phyloP scores from a whole-genome alignment of 1,140 invertebrate species.

The Brachionus paranguensis region DNA sequence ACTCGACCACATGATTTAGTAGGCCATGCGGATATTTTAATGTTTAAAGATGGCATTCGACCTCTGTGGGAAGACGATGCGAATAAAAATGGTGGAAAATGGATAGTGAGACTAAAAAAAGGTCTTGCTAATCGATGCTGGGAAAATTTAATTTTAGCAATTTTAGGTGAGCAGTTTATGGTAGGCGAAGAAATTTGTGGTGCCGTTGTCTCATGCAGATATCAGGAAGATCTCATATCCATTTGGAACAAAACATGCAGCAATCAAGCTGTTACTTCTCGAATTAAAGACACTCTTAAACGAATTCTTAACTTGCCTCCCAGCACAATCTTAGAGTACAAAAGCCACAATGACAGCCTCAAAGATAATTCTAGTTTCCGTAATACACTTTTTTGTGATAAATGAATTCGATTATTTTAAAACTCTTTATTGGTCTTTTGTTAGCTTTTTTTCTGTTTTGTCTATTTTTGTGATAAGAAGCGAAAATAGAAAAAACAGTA shows the following conservation, averaged over 20 bases:
- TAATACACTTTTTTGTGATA: slow-evolving; percentile 38
- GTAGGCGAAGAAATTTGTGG: slow-evolving; percentile 97
- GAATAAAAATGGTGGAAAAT: slow-evolving; percentile 91
- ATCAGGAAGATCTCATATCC: slow-evolving; percentile 93
- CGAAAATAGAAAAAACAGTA: neutral
- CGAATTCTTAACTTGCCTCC: slow-evolving; percentile 86
- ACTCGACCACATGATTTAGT: slow-evolving; percentile 62
- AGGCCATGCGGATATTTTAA: slow-evolving; percentile 85
- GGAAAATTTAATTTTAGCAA: slow-evolving; percentile 96
- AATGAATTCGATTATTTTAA: neutral
- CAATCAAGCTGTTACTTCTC: slow-evolving; percentile 74
- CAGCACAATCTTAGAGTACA: slow-evolving; percentile 80
- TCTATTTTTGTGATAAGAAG: neutral
- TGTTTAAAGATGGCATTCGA: slow-evolving; percentile 96
- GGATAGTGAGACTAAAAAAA: slow-evolving; percentile 88
- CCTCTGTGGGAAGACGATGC: slow-evolving; percentile 97
- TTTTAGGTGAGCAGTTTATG: slow-evolving; percentile 90
- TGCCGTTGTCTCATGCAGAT: slow-evolving; percentile 86
- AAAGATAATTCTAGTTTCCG: slow-evolving; percentile 36
- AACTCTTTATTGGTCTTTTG: neutral
- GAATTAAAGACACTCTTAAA: slow-evolving; percentile 87
- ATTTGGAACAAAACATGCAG: slow-evolving; percentile 92
- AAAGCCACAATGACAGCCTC: slow-evolving; percentile 35
- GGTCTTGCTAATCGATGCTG: slow-evolving; percentile 88
- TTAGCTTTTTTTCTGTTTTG: neutral